Percentiles rank a stretch among this genome's conserved stretches.
These are phyloP conservation scores for Yponomeuta sedellus DNA, from an alignment of 2,888 invertebrate species.

Conservation along the genomic window DNA sequence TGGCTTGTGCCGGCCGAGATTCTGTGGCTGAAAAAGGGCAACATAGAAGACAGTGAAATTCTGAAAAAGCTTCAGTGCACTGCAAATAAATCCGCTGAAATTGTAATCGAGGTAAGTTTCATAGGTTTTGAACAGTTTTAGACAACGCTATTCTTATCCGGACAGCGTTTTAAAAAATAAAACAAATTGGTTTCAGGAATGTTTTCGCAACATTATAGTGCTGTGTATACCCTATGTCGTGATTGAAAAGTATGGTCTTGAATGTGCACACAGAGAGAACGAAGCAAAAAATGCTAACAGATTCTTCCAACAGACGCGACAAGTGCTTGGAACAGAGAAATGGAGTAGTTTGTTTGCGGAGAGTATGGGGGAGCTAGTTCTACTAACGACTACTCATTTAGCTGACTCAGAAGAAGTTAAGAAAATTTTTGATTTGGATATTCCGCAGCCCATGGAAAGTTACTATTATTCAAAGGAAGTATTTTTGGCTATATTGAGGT, in stretches of 20 bases:
- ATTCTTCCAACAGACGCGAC: slow-evolving; percentile 47
- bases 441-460: slow-evolving; percentile 43
- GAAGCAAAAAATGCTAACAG: slow-evolving; percentile 35
- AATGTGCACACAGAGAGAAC: slow-evolving; percentile 26
- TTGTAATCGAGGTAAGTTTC: slow-evolving; percentile 42
- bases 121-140: too few species aligned
- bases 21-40: slow-evolving; percentile 51
- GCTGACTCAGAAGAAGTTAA: slow-evolving; percentile 49
- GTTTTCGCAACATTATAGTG: slow-evolving; percentile 52
- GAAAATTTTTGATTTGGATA: slow-evolving; percentile 38
- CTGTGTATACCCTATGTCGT: slow-evolving; percentile 59
- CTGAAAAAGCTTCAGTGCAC: slow-evolving; percentile 35
- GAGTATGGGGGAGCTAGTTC: slow-evolving; percentile 56
- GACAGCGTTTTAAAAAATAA: background rate
- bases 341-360: slow-evolving; percentile 56
- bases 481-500: slow-evolving; percentile 55
- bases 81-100: slow-evolving; percentile 30
- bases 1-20: slow-evolving; percentile 64
- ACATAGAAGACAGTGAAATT: slow-evolving; percentile 39
- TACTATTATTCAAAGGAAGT: slow-evolving; percentile 55
- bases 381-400: slow-evolving; percentile 43
- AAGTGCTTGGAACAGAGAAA: slow-evolving; percentile 47
- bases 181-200: slow-evolving; percentile 41
- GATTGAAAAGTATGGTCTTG: slow-evolving; percentile 45
- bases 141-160: background rate